phyloP scores from a whole-genome alignment of 2,113 vertebrate genomes.

The Smithornis capensis region DNA sequence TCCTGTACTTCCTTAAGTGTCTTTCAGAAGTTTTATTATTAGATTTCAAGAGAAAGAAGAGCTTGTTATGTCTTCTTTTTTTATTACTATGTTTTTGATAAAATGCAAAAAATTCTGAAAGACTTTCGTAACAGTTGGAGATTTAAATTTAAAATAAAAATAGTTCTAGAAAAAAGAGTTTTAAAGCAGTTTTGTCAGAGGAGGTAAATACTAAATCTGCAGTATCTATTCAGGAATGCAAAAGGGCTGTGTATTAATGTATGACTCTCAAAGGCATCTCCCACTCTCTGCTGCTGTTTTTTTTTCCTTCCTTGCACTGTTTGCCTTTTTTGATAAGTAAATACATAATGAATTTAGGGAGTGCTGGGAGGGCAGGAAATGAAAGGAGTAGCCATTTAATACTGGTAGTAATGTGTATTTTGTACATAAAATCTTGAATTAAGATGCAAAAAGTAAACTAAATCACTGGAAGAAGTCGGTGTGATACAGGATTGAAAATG shows the following conservation, averaged over 20 bases:
- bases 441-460: not conserved
- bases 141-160: not conserved
- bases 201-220: not conserved
- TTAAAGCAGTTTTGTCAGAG: not conserved
- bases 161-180: not conserved
- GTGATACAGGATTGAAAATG: not conserved
- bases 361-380: not conserved
- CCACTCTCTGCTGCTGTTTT: not conserved
- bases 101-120: not conserved
- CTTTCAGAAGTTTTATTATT: not conserved
- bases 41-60: not conserved
- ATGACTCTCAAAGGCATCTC: not conserved
- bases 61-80: not conserved
- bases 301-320: not conserved
- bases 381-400: not conserved
- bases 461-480: not conserved
- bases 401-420: not conserved
- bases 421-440: not conserved
- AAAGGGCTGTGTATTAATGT: not conserved
- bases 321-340: not conserved
- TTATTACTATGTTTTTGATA: not conserved
- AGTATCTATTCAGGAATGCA: not conserved
- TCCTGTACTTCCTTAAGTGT: not conserved
- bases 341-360: not conserved
- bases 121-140: not conserved